phyloP scores from a whole-genome alignment of 2,797 vertebrate genomes.

The Glossophaga mutica region DNA sequence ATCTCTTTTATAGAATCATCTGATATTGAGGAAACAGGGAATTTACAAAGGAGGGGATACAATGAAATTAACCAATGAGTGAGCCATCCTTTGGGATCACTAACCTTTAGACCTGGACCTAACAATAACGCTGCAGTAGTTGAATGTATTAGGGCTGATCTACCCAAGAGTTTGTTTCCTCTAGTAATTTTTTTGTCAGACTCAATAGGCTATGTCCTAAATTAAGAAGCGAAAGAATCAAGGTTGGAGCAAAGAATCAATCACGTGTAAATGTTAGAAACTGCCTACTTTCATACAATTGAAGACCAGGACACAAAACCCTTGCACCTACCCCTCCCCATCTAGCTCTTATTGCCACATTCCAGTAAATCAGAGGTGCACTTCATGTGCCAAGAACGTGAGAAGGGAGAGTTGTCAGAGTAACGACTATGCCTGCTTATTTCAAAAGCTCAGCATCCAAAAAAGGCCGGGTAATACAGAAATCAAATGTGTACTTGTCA shows the following conservation, averaged over 20 bases:
- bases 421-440: background rate
- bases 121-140: background rate
- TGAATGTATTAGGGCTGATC: background rate
- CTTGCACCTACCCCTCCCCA: background rate
- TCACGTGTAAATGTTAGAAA: background rate
- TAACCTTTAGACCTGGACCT: background rate
- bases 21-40: slow-evolving; percentile 58
- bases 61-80: slow-evolving; percentile 52
- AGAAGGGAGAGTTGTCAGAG: background rate
- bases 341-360: background rate
- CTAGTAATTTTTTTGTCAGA: background rate
- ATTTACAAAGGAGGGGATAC: slow-evolving; percentile 42
- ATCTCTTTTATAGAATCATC: slow-evolving; percentile 56
- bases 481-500: background rate
- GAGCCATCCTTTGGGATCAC: slow-evolving; percentile 17
- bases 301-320: background rate
- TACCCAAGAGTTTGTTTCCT: background rate
- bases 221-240: background rate
- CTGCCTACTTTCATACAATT: background rate
- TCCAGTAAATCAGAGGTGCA: background rate
- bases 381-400: background rate
- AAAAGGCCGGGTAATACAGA: background rate
- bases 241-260: background rate
- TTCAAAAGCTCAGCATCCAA: background rate
- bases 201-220: background rate